Evolutionary conservation across 35 echinoderm and acorn worm genomes (phyloP), one percentile per base, ranked within the genome.

Genomic region (Lytechinus pictus): DNA sequence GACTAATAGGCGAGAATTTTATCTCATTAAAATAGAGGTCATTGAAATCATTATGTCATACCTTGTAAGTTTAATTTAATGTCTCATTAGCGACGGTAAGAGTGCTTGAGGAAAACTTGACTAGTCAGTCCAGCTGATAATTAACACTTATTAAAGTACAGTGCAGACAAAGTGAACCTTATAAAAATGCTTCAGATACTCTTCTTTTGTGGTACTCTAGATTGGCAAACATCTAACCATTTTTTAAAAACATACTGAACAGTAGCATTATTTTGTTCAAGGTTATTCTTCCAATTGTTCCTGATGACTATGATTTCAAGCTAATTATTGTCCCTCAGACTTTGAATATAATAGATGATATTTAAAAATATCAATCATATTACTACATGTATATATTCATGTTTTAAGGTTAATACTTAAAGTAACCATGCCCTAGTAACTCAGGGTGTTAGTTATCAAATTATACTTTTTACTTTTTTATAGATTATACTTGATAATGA

Each of bases 11-110:
- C 19, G 7, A 79, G 66, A 79, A 44, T 16, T 79, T 79, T 79
- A 79, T 79, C 66, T n/a, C 66, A 79, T 79, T 79, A 79, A 79
- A 79, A 79, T 24, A n/a, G 66, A 79, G 66, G 66, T 79, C 19
- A 7, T 24, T 79, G 16, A 79, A 79, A 19, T 79, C 5, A 24
- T n/a, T 79, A 79, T 16, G 16, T 19, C 66, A 44, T 44, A 79
- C 21, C 66, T 24, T 79, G 56, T 58, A 58, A 58, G 56, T 9
- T 24, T 79, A 14, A 79, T n/a, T 79, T 24, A n/a, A n/a, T 5
- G 66, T 79, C 66, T 79, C 66, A 24, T 79, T 79, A 4, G 66
- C 57, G 10, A 60, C 3, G 16, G 57, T 60, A 60, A 16, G 2
- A 79, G n/a, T 79, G 66, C 66, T 79, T 79, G 66, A 24, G 1